Evolutionary conservation across 92 coral and sea anemone species (phyloP), one percentile per base, ranked within the genome.

Genomic region (Blastomussa wellsi): DNA sequence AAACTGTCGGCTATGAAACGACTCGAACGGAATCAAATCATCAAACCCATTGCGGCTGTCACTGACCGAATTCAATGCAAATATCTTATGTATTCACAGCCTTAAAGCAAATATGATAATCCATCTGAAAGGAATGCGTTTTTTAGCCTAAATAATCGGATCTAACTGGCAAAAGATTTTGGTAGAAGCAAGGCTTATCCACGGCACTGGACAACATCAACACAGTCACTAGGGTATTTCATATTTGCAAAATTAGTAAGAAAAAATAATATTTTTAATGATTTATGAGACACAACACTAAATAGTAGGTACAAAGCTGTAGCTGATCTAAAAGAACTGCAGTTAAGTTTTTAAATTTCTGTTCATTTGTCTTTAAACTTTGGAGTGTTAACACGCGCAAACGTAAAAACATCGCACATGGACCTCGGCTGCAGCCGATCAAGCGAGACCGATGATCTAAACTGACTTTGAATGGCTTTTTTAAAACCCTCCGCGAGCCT

Each of bases 261-360:
- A 5, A 5, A 59, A 59, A 15, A 59, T 15, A 59, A 5, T 5
- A 22, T 13, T 67, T 67, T 67, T 22, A n/a, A n/a, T n/a, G n/a
- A n/a, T 67, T 67, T 13, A 67, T 14, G 36, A 67, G 72, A 67
- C 72, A 67, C 36, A 32, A 32, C 72, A 14, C 15, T 67, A 67
- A 67, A 67, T 67, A 67, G 72, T 13, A 67, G 72, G 72, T 3
- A 67, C 72, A 67, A 67, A 67, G 72, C 3, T 26, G 38, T 32
- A 67, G 72, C 72, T 67, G 36, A 67, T 67, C 72, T 26, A 67
- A 67, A n/a, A 67, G 72, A 67, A 67, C 72, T 67, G 72, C 15
- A 67, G 38, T 67, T 19, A 67, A 67, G 72, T 67, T 32, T 5
- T 67, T 67, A 67, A 67, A 67, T 67, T 14, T 26, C 38, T 36